Base-by-base conservation (phyloP, 2,113 vertebrate species). In the Amphiprion ocellaris region DNA sequence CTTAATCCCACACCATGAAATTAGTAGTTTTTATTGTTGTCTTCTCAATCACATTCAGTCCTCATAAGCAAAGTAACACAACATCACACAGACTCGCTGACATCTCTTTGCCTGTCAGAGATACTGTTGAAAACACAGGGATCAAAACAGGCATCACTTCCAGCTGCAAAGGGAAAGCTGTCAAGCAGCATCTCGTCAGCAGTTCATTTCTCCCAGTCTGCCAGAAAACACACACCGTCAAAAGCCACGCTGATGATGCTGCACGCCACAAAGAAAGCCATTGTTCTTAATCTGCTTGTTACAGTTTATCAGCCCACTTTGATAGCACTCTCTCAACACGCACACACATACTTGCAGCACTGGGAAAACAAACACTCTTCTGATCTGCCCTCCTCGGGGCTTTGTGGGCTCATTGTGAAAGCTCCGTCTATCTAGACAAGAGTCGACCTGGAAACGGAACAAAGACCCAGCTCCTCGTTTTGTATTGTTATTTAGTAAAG, bases 321-420 rank as follows among this genome's bases (percentile, higher is more conserved):
- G 81, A 76, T 81, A 68, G 62, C 71, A 49, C 69, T 30, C 69
- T 28, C 73, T 81, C 73, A 58, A 81, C 56, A 59, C 68, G 60
- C 24, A 44, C 68, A 74, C 62, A 61, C 76, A 63, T 26, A 71
- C 62, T 66, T 44, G 28, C 65, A 69, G 39, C 23, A 41, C 55
- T 83, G 69, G 77, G 75, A 79, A 89, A 89, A 93, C 85, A 91
- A 89, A 89, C 83, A 76, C 64, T 60, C 67, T 56, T 91, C 70
- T 87, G 84, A 88, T 87, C 82, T 77, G 75, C 58, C 58, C 73
- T 89, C 81, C 77, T 86, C 62, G 0, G 81, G 84, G 84, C 77
- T 78, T 87, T 74, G 79, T 69, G 74, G 69, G 62, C 71, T 71
- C 74, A 86, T 78, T 80, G 66, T 80, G 68, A 84, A 85, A 82